Evolutionary conservation across 2,888 invertebrate genomes (phyloP).

Genomic region (Drosophila planitibia): DNA sequence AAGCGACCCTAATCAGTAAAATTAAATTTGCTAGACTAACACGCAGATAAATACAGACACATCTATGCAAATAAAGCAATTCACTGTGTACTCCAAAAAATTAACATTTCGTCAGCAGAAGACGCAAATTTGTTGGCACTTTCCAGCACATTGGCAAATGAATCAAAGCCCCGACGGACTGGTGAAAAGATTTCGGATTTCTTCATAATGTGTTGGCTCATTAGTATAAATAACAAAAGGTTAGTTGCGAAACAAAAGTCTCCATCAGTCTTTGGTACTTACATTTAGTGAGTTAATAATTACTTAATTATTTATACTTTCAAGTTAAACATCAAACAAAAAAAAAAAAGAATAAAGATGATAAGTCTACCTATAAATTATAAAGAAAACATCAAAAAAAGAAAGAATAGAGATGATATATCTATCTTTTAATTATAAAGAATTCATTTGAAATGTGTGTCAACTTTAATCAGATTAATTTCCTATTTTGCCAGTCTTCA

Average conservation of each 20-base stretch:
- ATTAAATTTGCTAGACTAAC: conserved; percentile 39
- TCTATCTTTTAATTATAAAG: not conserved
- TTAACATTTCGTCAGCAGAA: conserved; percentile 53
- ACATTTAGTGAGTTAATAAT: not conserved
- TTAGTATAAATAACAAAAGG: conserved; percentile 1
- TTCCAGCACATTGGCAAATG: conserved; percentile 33
- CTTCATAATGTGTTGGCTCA: not conserved
- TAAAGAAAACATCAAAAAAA: not conserved
- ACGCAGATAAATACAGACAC: not conserved
- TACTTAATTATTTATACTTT: not conserved
- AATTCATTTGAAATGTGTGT: not conserved
- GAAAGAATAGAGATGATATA: not conserved
- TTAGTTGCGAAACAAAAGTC: not conserved
- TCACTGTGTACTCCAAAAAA: conserved; percentile 47
- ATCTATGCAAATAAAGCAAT: conserved; percentile 57
- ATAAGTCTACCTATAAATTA: not conserved
- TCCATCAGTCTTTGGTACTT: not conserved
- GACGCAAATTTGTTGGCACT: conserved; percentile 31
- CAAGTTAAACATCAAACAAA: not conserved
- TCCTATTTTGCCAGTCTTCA: not conserved
- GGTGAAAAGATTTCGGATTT: not conserved
- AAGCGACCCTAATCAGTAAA: conserved; percentile 49
- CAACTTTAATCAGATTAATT: not conserved
- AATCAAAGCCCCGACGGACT: conserved; percentile 25
- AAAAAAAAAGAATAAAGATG: not conserved